A percentile compares a stretch with the other conserved stretches of the same genome.
Conservation (phyloP, 30 jellyfish, hydroid and myxozoan genomes). For the Turritopsis rubra region DNA sequence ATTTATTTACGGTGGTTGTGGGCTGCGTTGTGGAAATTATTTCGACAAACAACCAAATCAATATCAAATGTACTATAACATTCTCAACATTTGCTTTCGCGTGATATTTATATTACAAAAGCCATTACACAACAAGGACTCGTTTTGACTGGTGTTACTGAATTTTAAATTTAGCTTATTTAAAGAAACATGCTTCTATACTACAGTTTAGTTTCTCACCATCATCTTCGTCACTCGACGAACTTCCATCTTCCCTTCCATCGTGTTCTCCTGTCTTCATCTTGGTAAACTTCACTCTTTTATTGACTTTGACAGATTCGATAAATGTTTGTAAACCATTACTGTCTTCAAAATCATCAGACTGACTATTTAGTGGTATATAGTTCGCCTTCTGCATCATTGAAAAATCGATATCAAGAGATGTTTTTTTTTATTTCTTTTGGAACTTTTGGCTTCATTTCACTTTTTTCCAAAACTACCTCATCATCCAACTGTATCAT, state of each 20-base stretch:
- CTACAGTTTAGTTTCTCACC: neutral
- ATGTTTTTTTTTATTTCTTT: neutral
- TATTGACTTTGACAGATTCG: neutral
- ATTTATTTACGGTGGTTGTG: neutral
- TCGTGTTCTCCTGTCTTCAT: slow-evolving; percentile 24
- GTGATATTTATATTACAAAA: too few species aligned
- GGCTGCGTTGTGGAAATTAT: too few species aligned
- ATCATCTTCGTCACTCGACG: neutral
- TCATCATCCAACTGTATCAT: neutral
- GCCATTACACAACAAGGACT: too few species aligned
- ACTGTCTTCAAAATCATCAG: neutral
- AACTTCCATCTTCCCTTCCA: neutral
- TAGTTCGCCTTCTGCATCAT: neutral
- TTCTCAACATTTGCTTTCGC: too few species aligned
- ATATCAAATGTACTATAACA: too few species aligned
- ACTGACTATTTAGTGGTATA: neutral
- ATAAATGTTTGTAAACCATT: neutral
- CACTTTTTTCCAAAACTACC: neutral
- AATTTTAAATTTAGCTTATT: neutral
- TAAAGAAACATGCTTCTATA: neutral
- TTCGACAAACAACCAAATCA: too few species aligned
- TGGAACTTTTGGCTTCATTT: neutral
- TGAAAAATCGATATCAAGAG: neutral
- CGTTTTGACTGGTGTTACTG: neutral
- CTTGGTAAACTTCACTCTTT: neutral